phyloP scores from a whole-genome alignment of 2,797 vertebrate genomes.

The Hylomyscus alleni region DNA sequence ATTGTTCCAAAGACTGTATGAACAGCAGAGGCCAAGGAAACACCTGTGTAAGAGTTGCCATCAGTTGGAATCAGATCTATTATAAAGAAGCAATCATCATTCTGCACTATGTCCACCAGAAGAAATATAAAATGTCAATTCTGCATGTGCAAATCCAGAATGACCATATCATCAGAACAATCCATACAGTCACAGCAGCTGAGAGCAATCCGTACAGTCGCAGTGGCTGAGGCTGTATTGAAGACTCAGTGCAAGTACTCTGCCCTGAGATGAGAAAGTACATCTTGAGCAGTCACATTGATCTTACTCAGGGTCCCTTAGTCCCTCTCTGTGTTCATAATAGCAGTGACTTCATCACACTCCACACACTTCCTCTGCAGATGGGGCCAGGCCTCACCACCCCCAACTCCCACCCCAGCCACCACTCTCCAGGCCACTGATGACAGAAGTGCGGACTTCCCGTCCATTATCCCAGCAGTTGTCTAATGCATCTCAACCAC shows the following conservation, averaged over 20 bases:
- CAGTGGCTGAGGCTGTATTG: not conserved
- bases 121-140: not conserved
- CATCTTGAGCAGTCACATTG: not conserved
- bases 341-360: not conserved
- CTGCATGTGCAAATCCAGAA: not conserved
- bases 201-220: not conserved
- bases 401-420: not conserved
- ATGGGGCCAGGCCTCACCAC: conserved; percentile 41
- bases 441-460: conserved; percentile 43
- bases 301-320: not conserved
- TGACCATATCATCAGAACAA: conserved; percentile 1
- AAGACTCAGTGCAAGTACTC: not conserved
- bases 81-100: conserved; percentile 41
- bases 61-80: conserved; percentile 28
- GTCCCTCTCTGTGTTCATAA: not conserved
- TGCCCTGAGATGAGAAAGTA: not conserved
- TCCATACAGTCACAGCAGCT: not conserved
- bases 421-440: conserved; percentile 21
- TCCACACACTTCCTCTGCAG: conserved; percentile 15
- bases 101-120: not conserved
- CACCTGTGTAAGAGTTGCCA: not conserved
- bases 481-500: conserved; percentile 73
- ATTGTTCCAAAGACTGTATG: not conserved
- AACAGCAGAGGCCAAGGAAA: conserved; percentile 52
- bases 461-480: conserved; percentile 69